Conservation (phyloP, 2,113 vertebrate genomes). For the Felis catus region F.catus_Fca126_mat1.0 CM031425.1:50843501-50844000, state of each 20-base stretch:
- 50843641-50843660: neutral
- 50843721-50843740: neutral
- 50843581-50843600: neutral
- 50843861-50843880: neutral
- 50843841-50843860: neutral
- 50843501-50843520: neutral
- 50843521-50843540: neutral
- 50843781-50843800: neutral
- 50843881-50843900: accelerated
- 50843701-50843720: neutral
- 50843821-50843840: neutral
- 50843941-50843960: neutral
- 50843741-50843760: too few species aligned
- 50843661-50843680: neutral
- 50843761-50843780: too few species aligned
- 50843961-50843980: neutral
- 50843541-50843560: neutral
- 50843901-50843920: accelerated
- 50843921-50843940: too few species aligned
- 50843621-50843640: neutral
- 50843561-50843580: neutral
- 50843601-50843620: neutral
- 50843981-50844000: neutral
- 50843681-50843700: neutral
- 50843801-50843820: too few species aligned